Percentiles rank a stretch among this genome's conserved stretches.
phyloP scores from a whole-genome alignment of 1,140 invertebrate genomes.

The Zaprionus ghesquierei region DNA sequence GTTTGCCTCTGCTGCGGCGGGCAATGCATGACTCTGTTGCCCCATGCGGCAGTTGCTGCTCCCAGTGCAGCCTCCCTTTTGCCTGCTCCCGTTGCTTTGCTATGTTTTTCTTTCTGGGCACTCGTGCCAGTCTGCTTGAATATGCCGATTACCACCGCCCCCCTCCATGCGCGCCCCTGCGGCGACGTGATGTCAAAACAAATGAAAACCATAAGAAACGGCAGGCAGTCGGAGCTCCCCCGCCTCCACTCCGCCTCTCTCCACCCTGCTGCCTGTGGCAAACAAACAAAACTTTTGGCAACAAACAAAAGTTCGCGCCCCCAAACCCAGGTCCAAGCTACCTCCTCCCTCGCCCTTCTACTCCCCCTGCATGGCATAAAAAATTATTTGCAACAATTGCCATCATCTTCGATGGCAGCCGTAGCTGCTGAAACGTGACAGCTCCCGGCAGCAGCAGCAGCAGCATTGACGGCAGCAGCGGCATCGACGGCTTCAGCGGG shows the following conservation, averaged over 20 bases:
- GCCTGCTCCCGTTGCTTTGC: background rate
- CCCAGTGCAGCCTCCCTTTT: background rate
- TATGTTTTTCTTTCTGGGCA: no score
- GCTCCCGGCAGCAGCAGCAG: conserved; percentile 50
- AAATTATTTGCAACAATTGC: conserved; percentile 81
- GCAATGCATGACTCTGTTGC: conserved; percentile 8
- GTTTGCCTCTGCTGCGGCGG: background rate
- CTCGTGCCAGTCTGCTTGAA: conserved; percentile 47
- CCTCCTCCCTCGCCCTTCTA: background rate
- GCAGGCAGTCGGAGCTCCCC: conserved; percentile 35
- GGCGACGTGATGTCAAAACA: conserved; percentile 79
- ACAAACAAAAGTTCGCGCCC: background rate
- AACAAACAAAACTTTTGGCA: conserved; percentile 72
- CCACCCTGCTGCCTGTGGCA: conserved; percentile 42
- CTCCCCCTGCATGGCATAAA: conserved; percentile 50
- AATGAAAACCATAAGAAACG: conserved; percentile 73
- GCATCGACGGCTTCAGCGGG: conserved; percentile 4
- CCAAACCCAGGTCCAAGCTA: background rate
- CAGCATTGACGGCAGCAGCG: background rate
- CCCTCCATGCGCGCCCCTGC: conserved; percentile 20
- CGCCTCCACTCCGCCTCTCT: background rate
- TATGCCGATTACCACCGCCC: conserved; percentile 48
- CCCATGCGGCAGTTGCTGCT: background rate
- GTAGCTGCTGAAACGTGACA: conserved; percentile 61
- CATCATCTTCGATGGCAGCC: conserved; percentile 51